These are phyloP conservation scores for Petrolisthes cinctipes DNA, from an alignment of 2,888 invertebrate species.

Conservation along the genomic window DNA sequence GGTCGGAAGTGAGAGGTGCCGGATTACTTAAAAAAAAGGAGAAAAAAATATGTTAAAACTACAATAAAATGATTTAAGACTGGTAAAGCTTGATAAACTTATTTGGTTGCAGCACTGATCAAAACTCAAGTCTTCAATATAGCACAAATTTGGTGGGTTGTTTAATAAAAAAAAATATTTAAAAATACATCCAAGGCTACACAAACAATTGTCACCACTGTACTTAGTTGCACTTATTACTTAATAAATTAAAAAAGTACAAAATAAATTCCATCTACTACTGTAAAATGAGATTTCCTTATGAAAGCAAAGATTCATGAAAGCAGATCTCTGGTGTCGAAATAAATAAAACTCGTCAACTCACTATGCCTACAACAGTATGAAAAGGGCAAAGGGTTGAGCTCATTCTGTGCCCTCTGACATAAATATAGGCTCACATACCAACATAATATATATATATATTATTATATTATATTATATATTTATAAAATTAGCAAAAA, in stretches of 20 bases:
- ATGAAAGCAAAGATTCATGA: constrained; percentile 47
- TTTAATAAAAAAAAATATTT: not conserved
- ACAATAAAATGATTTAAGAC: constrained; percentile 45
- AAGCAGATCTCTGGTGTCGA: constrained; percentile 62
- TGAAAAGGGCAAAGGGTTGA: constrained; percentile 52
- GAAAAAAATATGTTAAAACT: constrained; percentile 54
- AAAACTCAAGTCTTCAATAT: constrained; percentile 52
- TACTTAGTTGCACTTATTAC: constrained; percentile 63
- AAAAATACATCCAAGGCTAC: constrained; percentile 55
- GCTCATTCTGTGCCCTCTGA: constrained; percentile 55
- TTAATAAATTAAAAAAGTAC: constrained; percentile 64
- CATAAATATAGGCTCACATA: constrained; percentile 63
- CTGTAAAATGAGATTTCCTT: constrained; percentile 46
- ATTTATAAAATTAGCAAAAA: constrained; percentile 64
- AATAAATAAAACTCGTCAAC: constrained; percentile 61
- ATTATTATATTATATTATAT: constrained; percentile 63
- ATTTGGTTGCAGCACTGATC: constrained; percentile 61
- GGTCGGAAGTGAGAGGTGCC: constrained; percentile 59
- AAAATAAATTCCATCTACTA: constrained; percentile 62
- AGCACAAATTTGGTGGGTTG: constrained; percentile 62
- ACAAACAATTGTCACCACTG: constrained; percentile 59
- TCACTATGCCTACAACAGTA: constrained; percentile 54
- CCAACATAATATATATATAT: constrained; percentile 62
- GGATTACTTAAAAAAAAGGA: not conserved
- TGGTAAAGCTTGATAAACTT: constrained; percentile 60